These are phyloP conservation scores for Sepiola atlantica DNA, from an alignment of 2,888 invertebrate species.

Conservation along the genomic window DNA sequence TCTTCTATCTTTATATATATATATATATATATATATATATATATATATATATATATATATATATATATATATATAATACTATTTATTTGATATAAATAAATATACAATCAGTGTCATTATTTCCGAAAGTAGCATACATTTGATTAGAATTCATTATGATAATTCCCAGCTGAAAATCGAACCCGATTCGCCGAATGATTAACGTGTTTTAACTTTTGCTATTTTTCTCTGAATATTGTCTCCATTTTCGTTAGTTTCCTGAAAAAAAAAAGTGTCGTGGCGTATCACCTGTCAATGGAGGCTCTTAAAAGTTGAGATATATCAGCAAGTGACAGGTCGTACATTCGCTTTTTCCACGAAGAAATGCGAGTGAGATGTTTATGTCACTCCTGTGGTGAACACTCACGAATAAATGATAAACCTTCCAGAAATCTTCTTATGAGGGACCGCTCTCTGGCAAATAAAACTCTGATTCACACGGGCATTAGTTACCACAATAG, in stretches of 20 bases:
- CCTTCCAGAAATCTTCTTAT: background rate
- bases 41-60: constrained; percentile 35
- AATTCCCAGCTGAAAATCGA: background rate
- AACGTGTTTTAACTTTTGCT: background rate
- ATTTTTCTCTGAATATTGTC: background rate
- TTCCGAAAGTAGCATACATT: no score
- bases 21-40: no score
- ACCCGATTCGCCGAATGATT: background rate
- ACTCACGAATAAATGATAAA: constrained; percentile 4
- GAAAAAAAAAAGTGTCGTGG: background rate
- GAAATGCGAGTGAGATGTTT: background rate
- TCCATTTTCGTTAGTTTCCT: background rate
- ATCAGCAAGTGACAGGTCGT: background rate
- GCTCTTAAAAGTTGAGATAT: background rate
- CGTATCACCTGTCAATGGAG: background rate
- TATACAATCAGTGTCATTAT: no score
- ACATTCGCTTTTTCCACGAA: background rate
- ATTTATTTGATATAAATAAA: no score
- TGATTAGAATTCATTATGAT: background rate
- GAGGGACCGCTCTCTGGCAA: background rate
- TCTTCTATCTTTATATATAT: no score
- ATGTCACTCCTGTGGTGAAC: background rate
- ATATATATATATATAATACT: background rate
- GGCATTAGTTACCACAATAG: background rate
- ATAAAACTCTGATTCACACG: background rate